These are phyloP conservation scores for Thalpophila matura DNA, from an alignment of 2,888 invertebrate genomes.

Conservation along the genomic window DNA sequence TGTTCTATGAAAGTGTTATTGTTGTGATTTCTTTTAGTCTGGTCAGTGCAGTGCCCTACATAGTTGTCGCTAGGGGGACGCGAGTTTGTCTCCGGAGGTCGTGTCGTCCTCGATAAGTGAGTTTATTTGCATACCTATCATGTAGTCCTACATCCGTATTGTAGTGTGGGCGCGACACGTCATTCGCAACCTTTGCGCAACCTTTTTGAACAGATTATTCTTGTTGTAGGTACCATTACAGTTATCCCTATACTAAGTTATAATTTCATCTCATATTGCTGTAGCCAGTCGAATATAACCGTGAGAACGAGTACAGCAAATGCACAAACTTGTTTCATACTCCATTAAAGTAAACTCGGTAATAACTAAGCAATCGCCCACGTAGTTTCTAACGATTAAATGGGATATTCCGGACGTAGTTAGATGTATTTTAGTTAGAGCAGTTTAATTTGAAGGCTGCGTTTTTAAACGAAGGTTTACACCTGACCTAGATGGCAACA, in stretches of 20 bases:
- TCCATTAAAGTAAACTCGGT: constrained; percentile 49
- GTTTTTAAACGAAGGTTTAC: not conserved
- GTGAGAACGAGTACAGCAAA: constrained; percentile 40
- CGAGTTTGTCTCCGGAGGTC: constrained; percentile 81
- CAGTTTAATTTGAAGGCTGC: not conserved
- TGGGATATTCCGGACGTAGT: constrained; percentile 6
- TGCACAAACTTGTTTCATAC: constrained; percentile 44
- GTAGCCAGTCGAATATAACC: constrained; percentile 21
- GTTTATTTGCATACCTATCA: constrained; percentile 82
- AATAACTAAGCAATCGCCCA: constrained; percentile 44
- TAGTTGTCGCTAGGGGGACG: constrained; percentile 80
- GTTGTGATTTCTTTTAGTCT: constrained; percentile 86
- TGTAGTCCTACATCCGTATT: constrained; percentile 79
- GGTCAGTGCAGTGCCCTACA: constrained; percentile 84
- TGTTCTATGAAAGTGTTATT: constrained; percentile 83
- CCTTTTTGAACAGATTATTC: constrained; percentile 71
- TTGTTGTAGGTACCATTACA: constrained; percentile 13
- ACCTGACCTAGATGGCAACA: constrained; percentile 18
- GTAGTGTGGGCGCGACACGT: constrained; percentile 87
- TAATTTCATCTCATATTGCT: constrained; percentile 21
- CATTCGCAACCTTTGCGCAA: constrained; percentile 75
- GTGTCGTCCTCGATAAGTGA: constrained; percentile 83
- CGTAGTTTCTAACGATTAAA: constrained; percentile 17
- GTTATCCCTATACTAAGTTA: constrained; percentile 12
- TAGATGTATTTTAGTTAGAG: constrained; percentile 3